Conservation (phyloP, 2,888 invertebrate genomes). For the Aphodius sticticus region DNA sequence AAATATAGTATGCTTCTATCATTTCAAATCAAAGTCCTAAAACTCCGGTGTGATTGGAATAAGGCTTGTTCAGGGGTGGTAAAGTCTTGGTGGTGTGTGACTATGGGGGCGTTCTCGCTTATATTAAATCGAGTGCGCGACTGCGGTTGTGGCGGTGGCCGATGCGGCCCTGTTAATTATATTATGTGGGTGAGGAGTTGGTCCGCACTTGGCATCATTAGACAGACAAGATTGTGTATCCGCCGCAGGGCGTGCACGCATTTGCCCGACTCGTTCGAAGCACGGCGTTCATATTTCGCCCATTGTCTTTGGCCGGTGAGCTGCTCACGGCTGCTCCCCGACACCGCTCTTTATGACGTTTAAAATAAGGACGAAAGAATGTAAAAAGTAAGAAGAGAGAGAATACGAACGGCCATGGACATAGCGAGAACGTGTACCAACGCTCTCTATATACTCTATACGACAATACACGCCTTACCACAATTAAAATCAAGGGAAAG, state of each 20-base stretch:
- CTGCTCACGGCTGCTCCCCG: constrained; percentile 26
- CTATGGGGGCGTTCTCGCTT: too few relatives aligned
- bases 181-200: constrained; percentile 46
- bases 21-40: too few relatives aligned
- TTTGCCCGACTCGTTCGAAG: constrained; percentile 31
- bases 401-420: too few relatives aligned
- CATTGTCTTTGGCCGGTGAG: constrained; percentile 39
- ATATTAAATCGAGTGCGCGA: too few relatives aligned
- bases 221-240: constrained; percentile 44
- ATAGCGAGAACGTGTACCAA: too few relatives aligned
- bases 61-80: too few relatives aligned
- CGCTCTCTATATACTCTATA: too few relatives aligned
- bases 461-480: too few relatives aligned
- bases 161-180: constrained; percentile 41
- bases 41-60: too few relatives aligned
- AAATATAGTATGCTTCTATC: too few relatives aligned
- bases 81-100: too few relatives aligned
- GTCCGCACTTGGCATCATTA: constrained; percentile 44
- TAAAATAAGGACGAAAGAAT: constrained; percentile 26
- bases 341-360: constrained; percentile 31
- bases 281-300: constrained; percentile 39
- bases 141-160: neutral
- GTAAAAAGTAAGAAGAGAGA: constrained; percentile 15
- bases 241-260: constrained; percentile 47
- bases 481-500: too few relatives aligned